A percentile compares a stretch with the other conserved stretches of the same genome.
phyloP scores from a whole-genome alignment of 2,113 vertebrate species.

The Excalfactoria chinensis region DNA sequence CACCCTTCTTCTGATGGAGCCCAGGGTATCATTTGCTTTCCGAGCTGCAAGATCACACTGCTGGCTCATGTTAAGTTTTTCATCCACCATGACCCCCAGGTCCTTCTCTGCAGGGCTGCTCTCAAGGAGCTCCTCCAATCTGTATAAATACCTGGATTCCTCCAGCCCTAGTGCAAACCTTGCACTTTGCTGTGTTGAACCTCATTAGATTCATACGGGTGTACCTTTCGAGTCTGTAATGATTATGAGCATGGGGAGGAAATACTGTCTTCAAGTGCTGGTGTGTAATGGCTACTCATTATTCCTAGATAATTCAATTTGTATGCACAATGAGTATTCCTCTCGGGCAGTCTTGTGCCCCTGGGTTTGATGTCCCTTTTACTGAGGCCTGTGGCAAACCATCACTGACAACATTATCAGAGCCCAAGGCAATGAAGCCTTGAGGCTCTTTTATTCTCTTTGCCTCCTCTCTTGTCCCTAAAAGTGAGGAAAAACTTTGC shows the following conservation, averaged over 20 bases:
- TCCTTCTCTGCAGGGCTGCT: too few species aligned
- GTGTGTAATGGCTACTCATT: not conserved
- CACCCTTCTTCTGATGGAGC: too few species aligned
- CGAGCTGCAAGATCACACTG: too few species aligned
- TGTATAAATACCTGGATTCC: too few species aligned
- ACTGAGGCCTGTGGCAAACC: not conserved
- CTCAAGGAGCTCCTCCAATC: too few species aligned
- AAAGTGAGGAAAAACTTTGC: conserved; percentile 15
- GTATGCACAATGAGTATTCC: not conserved
- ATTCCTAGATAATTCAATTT: not conserved
- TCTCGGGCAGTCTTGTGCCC: not conserved
- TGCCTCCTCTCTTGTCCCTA: not conserved
- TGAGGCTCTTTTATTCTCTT: not conserved
- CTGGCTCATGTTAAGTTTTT: too few species aligned
- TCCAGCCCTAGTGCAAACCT: too few species aligned
- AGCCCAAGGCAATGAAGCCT: not conserved
- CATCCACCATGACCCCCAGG: too few species aligned
- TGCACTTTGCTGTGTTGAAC: too few species aligned
- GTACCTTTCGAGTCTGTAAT: too few species aligned
- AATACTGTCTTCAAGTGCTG: not conserved
- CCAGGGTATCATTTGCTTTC: too few species aligned
- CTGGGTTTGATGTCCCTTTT: not conserved
- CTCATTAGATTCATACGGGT: too few species aligned
- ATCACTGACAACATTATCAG: not conserved
- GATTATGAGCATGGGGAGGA: not conserved